A percentile compares a stretch with the other conserved stretches of the same genome.
Evolutionary conservation across 2,888 invertebrate species (phyloP).

Genomic region (Nephrotoma guestfalica): DNA sequence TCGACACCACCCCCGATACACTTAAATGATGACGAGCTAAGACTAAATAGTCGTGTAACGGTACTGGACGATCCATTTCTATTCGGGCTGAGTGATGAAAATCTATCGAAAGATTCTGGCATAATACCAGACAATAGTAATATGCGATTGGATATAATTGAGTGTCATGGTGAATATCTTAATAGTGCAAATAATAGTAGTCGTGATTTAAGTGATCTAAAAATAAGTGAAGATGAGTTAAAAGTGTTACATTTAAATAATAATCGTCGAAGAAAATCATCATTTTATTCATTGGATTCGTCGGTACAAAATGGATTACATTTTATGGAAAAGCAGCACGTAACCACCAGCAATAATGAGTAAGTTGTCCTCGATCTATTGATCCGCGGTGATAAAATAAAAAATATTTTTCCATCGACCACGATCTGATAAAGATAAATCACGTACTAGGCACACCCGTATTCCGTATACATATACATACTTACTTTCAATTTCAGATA

Average conservation of each 20-base stretch:
- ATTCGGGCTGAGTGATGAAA: slow-evolving; percentile 23
- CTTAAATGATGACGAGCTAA: slow-evolving; percentile 18
- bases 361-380: neutral
- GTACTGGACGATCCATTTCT: slow-evolving; percentile 32
- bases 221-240: slow-evolving; percentile 27
- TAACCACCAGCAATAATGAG: neutral
- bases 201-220: slow-evolving; percentile 8
- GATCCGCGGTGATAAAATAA: neutral
- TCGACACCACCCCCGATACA: slow-evolving; percentile 2
- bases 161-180: neutral
- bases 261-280: slow-evolving; percentile 9
- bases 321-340: neutral
- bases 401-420: neutral
- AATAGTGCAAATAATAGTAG: neutral
- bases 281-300: neutral
- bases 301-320: neutral
- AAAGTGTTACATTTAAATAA: slow-evolving; percentile 26
- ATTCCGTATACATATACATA: neutral
- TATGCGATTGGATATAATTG: neutral
- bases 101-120: slow-evolving; percentile 5
- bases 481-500: neutral
- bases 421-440: neutral
- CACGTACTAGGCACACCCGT: neutral
- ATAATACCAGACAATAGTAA: neutral
- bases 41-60: slow-evolving; percentile 21